These are phyloP conservation scores for Hirudo medicinalis DNA, from an alignment of 1,140 invertebrate genomes.

Conservation along the genomic window DNA sequence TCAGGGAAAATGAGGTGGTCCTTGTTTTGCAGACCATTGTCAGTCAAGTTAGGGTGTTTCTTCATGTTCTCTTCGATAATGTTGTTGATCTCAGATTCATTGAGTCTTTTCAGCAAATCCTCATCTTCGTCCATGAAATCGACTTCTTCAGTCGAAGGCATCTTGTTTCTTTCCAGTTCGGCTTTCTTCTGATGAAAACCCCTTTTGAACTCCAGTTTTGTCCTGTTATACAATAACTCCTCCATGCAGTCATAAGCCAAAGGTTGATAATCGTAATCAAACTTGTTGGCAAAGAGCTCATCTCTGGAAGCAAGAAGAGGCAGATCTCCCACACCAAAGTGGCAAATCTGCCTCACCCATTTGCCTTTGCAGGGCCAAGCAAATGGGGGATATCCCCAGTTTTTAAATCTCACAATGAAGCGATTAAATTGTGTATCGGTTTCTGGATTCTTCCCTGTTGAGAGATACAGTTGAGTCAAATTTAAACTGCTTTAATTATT, in stretches of 20 bases:
- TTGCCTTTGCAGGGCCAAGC: slow-evolving; percentile 19
- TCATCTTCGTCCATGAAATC: too few relatives aligned
- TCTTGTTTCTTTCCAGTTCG: too few relatives aligned
- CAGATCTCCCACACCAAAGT: slow-evolving; percentile 31
- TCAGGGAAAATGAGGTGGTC: too few relatives aligned
- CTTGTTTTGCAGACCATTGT: too few relatives aligned
- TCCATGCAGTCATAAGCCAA: slow-evolving; percentile 33
- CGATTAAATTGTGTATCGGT: slow-evolving; percentile 15
- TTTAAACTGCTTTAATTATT: too few relatives aligned
- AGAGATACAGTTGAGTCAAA: too few relatives aligned
- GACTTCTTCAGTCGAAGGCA: too few relatives aligned
- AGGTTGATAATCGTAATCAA: slow-evolving; percentile 30
- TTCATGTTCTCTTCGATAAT: too few relatives aligned
- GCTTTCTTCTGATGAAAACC: too few relatives aligned
- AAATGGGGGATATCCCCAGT: slow-evolving; percentile 19
- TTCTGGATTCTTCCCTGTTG: slow-evolving; percentile 12
- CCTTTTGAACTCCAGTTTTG: slow-evolving; percentile 6
- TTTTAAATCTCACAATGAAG: slow-evolving; percentile 22
- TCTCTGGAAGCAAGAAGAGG: slow-evolving; percentile 23
- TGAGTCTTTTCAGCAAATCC: too few relatives aligned
- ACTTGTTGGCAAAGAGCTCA: slow-evolving; percentile 38
- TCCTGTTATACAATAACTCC: slow-evolving; percentile 19
- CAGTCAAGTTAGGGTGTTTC: too few relatives aligned
- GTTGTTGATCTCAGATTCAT: too few relatives aligned
- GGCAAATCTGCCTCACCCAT: slow-evolving; percentile 25